These are phyloP conservation scores for Drosophila nigricruria DNA, from an alignment of 2,888 invertebrate species.

Conservation along the genomic window DNA sequence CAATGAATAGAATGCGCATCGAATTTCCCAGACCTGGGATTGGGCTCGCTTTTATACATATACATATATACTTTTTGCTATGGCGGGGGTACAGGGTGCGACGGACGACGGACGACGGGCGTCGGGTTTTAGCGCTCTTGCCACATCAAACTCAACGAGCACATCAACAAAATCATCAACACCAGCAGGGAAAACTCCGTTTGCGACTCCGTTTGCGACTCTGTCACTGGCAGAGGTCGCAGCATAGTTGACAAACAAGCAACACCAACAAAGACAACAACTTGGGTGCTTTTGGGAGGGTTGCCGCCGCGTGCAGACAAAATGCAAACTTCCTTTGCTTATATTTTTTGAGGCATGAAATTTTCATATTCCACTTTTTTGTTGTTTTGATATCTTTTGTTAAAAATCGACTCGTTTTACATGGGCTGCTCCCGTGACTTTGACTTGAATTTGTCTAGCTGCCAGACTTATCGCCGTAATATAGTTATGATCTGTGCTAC, in stretches of 20 bases:
- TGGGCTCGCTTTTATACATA: constrained; percentile 37
- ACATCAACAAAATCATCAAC: constrained; percentile 78
- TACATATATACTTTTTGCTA: neutral
- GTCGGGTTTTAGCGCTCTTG: constrained; percentile 16
- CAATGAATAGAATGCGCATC: constrained; percentile 83
- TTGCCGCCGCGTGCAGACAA: constrained; percentile 66
- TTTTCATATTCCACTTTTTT: constrained; percentile 36
- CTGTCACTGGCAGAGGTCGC: constrained; percentile 57
- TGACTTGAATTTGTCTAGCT: constrained; percentile 72
- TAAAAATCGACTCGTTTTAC: constrained; percentile 40
- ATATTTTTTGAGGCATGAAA: constrained; percentile 58
- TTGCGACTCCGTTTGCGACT: constrained; percentile 33
- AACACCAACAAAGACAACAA: constrained; percentile 76
- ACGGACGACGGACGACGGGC: neutral
- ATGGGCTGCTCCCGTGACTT: constrained; percentile 58
- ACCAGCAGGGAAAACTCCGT: constrained; percentile 54
- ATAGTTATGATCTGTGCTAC: constrained; percentile 70
- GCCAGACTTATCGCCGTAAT: constrained; percentile 64
- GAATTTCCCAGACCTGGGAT: constrained; percentile 75
- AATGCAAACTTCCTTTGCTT: constrained; percentile 72
- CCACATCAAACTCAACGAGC: constrained; percentile 77
- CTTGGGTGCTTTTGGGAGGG: constrained; percentile 51
- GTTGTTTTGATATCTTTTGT: constrained; percentile 18
- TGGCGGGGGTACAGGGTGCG: constrained; percentile 15
- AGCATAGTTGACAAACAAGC: constrained; percentile 84